Evolutionary conservation across 2,888 invertebrate genomes (phyloP).

Genomic region (Papilio elwesi): DNA sequence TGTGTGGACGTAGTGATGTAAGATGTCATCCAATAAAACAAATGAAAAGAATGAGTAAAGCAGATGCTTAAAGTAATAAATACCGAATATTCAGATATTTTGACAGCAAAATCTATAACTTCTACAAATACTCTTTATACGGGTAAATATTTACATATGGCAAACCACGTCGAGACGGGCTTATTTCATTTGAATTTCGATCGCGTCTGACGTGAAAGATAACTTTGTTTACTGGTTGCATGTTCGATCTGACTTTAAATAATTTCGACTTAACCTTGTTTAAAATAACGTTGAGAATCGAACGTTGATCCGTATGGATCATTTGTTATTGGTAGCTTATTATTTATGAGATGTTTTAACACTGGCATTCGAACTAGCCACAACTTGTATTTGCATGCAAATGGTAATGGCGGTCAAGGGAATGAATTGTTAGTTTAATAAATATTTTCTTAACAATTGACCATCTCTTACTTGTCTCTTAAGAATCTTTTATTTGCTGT

Average conservation of each 20-base stretch:
- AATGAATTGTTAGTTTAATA: neutral
- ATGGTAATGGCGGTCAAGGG: slow-evolving; percentile 1
- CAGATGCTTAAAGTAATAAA: too few species aligned
- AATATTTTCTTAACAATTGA: neutral
- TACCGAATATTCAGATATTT: neutral
- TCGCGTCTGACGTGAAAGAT: slow-evolving; percentile 20
- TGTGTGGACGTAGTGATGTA: too few species aligned
- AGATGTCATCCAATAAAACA: too few species aligned
- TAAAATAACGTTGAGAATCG: slow-evolving; percentile 19
- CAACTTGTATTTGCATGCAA: neutral
- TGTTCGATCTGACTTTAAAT: slow-evolving; percentile 18
- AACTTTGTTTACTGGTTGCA: slow-evolving; percentile 31
- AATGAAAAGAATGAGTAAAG: too few species aligned
- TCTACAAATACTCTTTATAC: slow-evolving; percentile 8
- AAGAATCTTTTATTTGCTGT: neutral
- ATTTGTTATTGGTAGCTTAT: slow-evolving; percentile 6
- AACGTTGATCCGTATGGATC: neutral
- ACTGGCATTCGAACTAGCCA: neutral
- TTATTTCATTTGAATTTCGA: slow-evolving; percentile 30
- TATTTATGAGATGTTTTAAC: slow-evolving; percentile 16
- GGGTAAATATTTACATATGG: slow-evolving; percentile 15
- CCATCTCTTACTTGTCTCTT: neutral
- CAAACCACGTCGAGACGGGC: slow-evolving; percentile 15
- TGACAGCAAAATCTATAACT: neutral
- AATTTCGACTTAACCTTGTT: slow-evolving; percentile 26